These are phyloP conservation scores for Seira musarum DNA, from an alignment of 2,888 invertebrate species.

Conservation along the genomic window DNA sequence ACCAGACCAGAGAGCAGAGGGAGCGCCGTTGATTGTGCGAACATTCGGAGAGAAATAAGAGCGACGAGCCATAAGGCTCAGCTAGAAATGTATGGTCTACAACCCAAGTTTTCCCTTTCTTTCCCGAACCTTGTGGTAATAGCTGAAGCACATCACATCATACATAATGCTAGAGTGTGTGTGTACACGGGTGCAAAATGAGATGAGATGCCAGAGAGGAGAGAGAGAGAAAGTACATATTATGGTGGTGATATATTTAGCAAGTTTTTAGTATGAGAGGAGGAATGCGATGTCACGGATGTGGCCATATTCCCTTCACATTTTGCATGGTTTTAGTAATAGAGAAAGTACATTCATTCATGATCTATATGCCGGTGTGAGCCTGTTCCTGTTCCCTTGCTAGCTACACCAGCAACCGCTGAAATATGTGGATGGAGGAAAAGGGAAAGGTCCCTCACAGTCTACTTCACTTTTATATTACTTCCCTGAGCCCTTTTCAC, in stretches of 20 bases:
- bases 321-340: constrained; percentile 7
- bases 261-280: background rate
- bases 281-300: constrained; percentile 9
- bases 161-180: constrained; percentile 5
- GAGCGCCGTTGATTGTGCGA: no score
- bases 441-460: constrained; percentile 20
- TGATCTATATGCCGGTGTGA: constrained; percentile 7
- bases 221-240: constrained; percentile 23
- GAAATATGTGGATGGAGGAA: background rate
- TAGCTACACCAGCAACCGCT: background rate
- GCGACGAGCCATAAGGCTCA: no score
- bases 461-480: background rate
- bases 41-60: no score
- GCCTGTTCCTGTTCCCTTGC: background rate
- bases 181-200: constrained; percentile 51
- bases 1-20: no score
- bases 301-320: constrained; percentile 16
- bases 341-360: background rate
- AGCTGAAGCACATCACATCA: background rate
- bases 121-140: no score
- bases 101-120: no score
- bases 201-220: constrained; percentile 27
- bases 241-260: background rate
- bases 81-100: no score
- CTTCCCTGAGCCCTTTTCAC: constrained; percentile 30